phyloP scores from a whole-genome alignment of 1,140 invertebrate genomes.

The Pararge aegeria region DNA sequence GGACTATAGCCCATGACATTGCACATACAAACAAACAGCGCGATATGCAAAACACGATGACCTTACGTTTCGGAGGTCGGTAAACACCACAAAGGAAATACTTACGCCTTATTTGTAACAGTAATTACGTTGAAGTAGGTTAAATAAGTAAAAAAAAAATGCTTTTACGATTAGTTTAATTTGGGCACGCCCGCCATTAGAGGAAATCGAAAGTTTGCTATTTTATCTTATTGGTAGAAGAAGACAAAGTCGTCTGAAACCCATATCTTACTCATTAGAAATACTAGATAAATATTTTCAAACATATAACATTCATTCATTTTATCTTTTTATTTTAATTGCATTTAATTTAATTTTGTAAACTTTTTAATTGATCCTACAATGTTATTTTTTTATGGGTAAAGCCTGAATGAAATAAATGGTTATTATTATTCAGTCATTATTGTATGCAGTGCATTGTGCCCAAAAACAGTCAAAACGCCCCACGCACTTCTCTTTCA shows the following conservation, averaged over 20 bases:
- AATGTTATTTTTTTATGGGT: no score
- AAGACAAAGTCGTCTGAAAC: not conserved
- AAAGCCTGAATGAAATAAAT: no score
- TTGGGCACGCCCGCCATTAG: not conserved
- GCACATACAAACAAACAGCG: slow-evolving; percentile 5
- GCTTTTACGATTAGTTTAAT: not conserved
- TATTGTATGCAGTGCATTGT: no score
- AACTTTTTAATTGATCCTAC: no score
- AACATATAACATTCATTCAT: no score
- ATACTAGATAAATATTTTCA: no score
- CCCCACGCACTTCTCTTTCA: no score
- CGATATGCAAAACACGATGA: slow-evolving; percentile 29
- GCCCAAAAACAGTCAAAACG: no score
- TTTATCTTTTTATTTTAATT: no score
- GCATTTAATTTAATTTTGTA: no score
- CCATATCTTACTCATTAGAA: no score
- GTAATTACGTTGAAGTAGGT: slow-evolving; percentile 27
- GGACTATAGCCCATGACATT: not conserved
- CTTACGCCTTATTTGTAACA: slow-evolving; percentile 25
- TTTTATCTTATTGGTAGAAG: not conserved
- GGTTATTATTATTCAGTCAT: no score
- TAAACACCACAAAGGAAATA: slow-evolving; percentile 21
- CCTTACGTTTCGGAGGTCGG: slow-evolving; percentile 26
- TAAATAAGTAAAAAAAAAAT: not conserved
- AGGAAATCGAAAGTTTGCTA: not conserved